Percentiles rank a stretch among this genome's conserved stretches.
Evolutionary conservation across 1,140 invertebrate species (phyloP).

Genomic region (Hylaeus anthracinus): DNA sequence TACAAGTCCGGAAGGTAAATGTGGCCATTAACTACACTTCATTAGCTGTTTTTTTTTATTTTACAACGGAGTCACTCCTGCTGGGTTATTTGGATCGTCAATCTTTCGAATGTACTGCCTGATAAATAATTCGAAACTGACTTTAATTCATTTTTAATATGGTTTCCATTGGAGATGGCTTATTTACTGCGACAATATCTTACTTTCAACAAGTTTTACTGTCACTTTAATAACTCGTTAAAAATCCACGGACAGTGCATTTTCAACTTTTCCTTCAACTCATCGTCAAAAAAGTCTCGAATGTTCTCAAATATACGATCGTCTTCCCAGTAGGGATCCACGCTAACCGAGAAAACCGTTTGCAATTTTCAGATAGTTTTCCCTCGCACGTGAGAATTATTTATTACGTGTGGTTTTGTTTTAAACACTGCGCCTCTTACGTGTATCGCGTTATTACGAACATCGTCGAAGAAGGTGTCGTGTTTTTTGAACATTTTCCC

Average conservation of each 20-base stretch:
- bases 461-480: not conserved
- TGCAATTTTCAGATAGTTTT: not conserved
- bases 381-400: not conserved
- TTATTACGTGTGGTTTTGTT: not conserved
- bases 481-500: slow-evolving; percentile 38
- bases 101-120: not conserved
- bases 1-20: slow-evolving; percentile 10
- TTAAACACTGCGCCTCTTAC: too few relatives aligned
- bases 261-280: too few relatives aligned
- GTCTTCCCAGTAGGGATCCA: too few relatives aligned
- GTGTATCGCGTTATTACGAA: not conserved
- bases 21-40: not conserved
- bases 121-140: not conserved
- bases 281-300: too few relatives aligned
- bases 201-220: too few relatives aligned
- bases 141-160: too few relatives aligned
- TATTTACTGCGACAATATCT: too few relatives aligned
- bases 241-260: too few relatives aligned
- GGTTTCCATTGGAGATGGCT: too few relatives aligned
- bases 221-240: too few relatives aligned
- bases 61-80: not conserved
- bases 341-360: too few relatives aligned
- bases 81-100: not conserved
- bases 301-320: too few relatives aligned
- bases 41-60: not conserved